phyloP scores from a whole-genome alignment of 2,797 vertebrate species.

The Tinamus major region DNA sequence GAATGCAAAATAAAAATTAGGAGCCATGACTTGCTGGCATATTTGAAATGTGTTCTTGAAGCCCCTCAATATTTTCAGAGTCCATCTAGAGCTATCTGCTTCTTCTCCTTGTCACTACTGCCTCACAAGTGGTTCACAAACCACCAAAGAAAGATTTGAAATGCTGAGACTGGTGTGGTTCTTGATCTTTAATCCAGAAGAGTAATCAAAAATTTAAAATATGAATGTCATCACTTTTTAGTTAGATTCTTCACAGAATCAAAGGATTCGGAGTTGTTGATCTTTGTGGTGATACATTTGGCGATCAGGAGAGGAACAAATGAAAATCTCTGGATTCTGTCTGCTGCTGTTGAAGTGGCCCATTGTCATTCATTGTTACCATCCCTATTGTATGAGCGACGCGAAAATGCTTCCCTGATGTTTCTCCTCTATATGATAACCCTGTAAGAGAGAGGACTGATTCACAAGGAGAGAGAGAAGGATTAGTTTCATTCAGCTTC shows the following conservation, averaged over 20 bases:
- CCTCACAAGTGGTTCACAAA: not conserved
- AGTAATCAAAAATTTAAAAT: not conserved
- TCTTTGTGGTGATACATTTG: not conserved
- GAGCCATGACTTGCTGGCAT: not conserved
- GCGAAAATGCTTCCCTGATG: not conserved
- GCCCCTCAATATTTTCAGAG: not conserved
- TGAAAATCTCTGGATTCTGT: not conserved
- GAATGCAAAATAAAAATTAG: not conserved
- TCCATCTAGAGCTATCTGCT: not conserved
- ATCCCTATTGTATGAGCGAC: not conserved
- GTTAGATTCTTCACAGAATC: not conserved
- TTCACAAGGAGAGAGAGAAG: not conserved
- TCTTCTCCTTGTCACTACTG: not conserved
- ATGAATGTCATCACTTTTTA: not conserved
- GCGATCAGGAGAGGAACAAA: not conserved
- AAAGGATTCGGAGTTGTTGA: not conserved
- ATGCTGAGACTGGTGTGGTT: not conserved
- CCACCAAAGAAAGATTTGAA: not conserved
- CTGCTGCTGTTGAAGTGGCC: not conserved
- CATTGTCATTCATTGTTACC: too few species aligned
- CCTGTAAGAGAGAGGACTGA: not conserved
- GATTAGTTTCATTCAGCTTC: not conserved
- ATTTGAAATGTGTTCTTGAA: not conserved
- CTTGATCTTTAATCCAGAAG: not conserved
- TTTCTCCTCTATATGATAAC: not conserved